phyloP scores from a whole-genome alignment of 1,140 invertebrate species.

The Pseudachorutes palmiensis region DNA sequence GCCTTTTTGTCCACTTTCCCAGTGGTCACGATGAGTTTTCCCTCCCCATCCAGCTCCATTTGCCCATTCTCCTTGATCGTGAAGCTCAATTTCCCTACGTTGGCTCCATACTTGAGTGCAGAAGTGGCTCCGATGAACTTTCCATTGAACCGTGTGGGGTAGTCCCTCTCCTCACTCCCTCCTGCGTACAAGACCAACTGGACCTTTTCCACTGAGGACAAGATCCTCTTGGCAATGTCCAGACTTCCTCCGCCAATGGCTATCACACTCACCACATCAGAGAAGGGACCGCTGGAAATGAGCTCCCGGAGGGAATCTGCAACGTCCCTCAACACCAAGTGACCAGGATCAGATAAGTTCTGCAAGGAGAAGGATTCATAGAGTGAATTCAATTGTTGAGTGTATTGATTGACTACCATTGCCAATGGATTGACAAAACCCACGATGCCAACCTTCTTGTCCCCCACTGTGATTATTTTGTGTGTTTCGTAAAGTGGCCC shows the following conservation, averaged over 20 bases:
- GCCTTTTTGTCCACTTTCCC: too few species aligned
- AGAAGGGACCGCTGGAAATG: neutral
- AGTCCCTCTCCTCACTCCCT: neutral
- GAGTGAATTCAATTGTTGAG: neutral
- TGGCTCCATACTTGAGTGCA: constrained; percentile 8
- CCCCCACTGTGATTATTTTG: neutral
- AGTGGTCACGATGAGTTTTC: too few species aligned
- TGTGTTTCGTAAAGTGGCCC: neutral
- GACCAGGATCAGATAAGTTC: constrained; percentile 7
- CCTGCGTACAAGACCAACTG: constrained; percentile 17
- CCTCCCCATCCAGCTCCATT: too few species aligned
- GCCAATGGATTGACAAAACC: constrained; percentile 16
- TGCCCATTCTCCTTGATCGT: too few species aligned
- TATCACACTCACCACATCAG: constrained; percentile 9
- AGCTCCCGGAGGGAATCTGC: neutral
- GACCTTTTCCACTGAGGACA: constrained; percentile 11
- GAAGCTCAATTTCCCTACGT: constrained; percentile 15
- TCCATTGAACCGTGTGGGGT: constrained; percentile 3
- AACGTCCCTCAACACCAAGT: neutral
- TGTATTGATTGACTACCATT: neutral
- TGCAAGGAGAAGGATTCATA: neutral
- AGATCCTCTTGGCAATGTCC: constrained; percentile 14
- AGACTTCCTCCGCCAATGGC: constrained; percentile 22
- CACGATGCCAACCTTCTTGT: constrained; percentile 1
- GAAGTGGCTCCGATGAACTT: constrained; percentile 10